Base-by-base conservation (phyloP, 1,140 invertebrate species). In the Melitaea cinxia region DNA sequence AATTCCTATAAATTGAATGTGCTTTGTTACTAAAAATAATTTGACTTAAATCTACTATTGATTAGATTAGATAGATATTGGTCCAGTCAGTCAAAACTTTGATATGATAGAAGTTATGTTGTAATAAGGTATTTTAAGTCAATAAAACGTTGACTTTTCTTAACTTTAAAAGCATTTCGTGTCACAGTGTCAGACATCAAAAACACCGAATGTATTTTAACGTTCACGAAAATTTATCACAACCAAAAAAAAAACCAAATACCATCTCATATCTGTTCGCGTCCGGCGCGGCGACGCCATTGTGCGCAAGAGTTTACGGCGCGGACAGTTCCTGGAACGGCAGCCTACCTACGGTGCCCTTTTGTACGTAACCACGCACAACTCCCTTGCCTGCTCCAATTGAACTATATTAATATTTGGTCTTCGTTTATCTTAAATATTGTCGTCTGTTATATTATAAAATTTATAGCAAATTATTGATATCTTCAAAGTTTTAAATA, bases 261-360 rank as follows among this genome's bases (percentile, higher is more conserved):
- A 65, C 53, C 28, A 52, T 56, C 56, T 65, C 53, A 61, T 69
- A 70, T 73, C 62, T 63, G 42, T 63, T 23, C 57, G 70, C 66
- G 60, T 66, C 39, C 54, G 56, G 66, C 60, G 64, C 64, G 61
- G 55, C 54, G 47, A 45, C 66, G 75, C 69, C 74, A 78, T 85
- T 87, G 75, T 85, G 82, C 77, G 75, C 74, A 61, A 47, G 77
- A 82, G 74, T 78, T 79, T 81, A 84, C 70, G 75, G 77, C 68
- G 49, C 68, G 65, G 63, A 62, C 73, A 58, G 68, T 88, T 89
- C 86, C 86, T 62, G 78, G 85, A 88, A 88, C 62, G 55, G 56
- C 61, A 24, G 68, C 64, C 75, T 82, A 77, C 78, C 75, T 78
- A 77, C 72, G 72, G 68, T 68, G 77, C 64, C 79, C 83, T 76